These are phyloP conservation scores for Brachyptera risi DNA, from an alignment of 2,888 invertebrate species.

Conservation along the genomic window DNA sequence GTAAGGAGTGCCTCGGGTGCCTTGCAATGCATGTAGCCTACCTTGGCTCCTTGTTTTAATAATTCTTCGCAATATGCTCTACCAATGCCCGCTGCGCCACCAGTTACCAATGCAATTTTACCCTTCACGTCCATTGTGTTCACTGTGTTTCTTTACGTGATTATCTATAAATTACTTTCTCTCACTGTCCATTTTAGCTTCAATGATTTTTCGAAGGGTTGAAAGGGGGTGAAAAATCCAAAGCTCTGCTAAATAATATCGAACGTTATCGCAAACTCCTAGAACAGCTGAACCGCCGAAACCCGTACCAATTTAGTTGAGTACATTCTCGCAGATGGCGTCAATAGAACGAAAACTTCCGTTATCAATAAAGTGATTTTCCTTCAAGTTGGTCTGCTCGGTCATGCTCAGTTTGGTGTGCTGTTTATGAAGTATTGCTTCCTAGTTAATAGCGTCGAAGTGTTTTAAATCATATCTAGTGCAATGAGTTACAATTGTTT, in stretches of 20 bases:
- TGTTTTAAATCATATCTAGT: slow-evolving; percentile 11
- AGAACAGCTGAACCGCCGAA: too few species aligned
- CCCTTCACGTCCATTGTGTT: slow-evolving; percentile 42
- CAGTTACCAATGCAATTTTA: slow-evolving; percentile 42
- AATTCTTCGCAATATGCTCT: slow-evolving; percentile 67
- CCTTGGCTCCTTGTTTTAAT: slow-evolving; percentile 69
- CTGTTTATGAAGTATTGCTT: not conserved
- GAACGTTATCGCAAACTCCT: too few species aligned
- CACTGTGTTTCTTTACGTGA: not conserved
- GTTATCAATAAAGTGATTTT: not conserved
- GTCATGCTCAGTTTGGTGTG: too few species aligned
- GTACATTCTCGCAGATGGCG: not conserved
- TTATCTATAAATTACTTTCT: not conserved
- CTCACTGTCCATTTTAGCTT: not conserved
- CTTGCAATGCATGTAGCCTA: slow-evolving; percentile 46
- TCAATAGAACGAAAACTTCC: not conserved
- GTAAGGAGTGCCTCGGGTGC: too few species aligned
- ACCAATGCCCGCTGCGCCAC: slow-evolving; percentile 51
- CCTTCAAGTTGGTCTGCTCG: too few species aligned
- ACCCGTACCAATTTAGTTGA: too few species aligned
- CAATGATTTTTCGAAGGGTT: not conserved
- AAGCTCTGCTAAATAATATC: too few species aligned
- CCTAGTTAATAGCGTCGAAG: not conserved
- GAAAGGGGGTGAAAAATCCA: not conserved
- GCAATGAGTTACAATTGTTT: not conserved